Base-by-base conservation (phyloP, 1,140 invertebrate species). In the Heliconius eleuchia region DNA sequence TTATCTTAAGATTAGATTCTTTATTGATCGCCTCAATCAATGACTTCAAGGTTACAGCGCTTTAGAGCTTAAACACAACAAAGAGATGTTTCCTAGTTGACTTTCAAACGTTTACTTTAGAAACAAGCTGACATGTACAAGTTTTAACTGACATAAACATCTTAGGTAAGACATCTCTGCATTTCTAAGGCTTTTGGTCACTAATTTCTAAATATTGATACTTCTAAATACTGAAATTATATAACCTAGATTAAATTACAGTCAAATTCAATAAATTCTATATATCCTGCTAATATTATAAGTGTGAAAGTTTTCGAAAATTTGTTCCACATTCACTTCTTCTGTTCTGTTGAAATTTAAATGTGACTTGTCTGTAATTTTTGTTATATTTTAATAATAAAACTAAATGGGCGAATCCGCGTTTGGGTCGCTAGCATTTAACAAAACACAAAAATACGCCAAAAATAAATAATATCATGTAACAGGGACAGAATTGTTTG, bases 91-190 rank as follows among this genome's bases (percentile, higher is more conserved):
- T 70, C 73, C 42, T 37, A 79, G 78, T 75, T 79, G 46, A 79
- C 52, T 79, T 79, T 74, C 78, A 79, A 79, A 79, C 73, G 74
- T 76, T 75, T 76, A 72, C 74, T 55, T 39, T 76, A 46, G 57
- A 46, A 79, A 79, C 73, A 75, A 73, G 52, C 79, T 57, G 79
- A 80, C 70, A 50, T 76, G 37, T 76, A 76, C 79, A 73, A 80
- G 79, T 80, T 73, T 72, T 76, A 75, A 71, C 66, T 79, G 79
- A 76, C 79, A 76, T 76, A 70, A 80, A 80, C 78, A 55, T 79
- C 76, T 76, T 76, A 80, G 74, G 76, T 77, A 81, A 83, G 83
- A 88, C 82, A 86, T 87, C 76, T 79, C 84, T 66, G 60, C 23
- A 66, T 30, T 27, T 23, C 23, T 66, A 66, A 27, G 60, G 23